Percentiles rank a stretch among this genome's conserved stretches.
These are phyloP conservation scores for Tachysurus vachellii DNA, from an alignment of 2,113 vertebrate species.

Conservation along the genomic window DNA sequence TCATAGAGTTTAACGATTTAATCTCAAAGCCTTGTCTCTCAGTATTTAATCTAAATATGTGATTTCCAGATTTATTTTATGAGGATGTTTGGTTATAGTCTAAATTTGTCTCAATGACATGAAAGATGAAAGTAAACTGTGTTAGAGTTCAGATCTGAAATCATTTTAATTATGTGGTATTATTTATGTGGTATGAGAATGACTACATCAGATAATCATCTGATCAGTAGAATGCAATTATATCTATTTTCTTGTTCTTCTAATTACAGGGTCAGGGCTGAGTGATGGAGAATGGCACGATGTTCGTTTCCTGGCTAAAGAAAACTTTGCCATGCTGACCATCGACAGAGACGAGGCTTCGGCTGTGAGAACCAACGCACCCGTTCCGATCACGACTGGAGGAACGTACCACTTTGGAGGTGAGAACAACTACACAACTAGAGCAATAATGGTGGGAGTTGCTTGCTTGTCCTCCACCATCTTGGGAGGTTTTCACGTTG, in stretches of 20 bases:
- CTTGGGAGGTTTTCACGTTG: background rate
- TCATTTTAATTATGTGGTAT: too few species aligned
- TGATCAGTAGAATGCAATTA: background rate
- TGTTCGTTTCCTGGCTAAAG: slow-evolving; percentile 87
- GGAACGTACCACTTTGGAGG: slow-evolving; percentile 94
- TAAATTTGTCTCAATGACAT: too few species aligned
- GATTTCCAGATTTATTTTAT: too few species aligned
- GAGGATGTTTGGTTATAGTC: too few species aligned
- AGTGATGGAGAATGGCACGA: slow-evolving; percentile 96
- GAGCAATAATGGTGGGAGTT: background rate
- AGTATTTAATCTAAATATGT: background rate
- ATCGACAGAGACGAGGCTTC: slow-evolving; percentile 88
- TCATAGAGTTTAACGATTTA: background rate
- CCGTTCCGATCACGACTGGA: slow-evolving; percentile 86
- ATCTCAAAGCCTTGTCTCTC: background rate
- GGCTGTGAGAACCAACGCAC: slow-evolving; percentile 84
- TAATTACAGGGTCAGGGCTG: slow-evolving; percentile 78
- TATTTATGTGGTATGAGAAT: background rate
- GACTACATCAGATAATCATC: background rate
- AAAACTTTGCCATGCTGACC: slow-evolving; percentile 91
- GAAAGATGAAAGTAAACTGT: too few species aligned
- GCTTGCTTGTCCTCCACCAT: background rate
- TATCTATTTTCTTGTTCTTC: background rate
- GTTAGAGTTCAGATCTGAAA: too few species aligned
- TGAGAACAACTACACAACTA: slow-evolving; percentile 57